Percentiles rank a stretch among this genome's conserved stretches.
phyloP scores from a whole-genome alignment of 37 sponge, comb jelly and placozoan genomes.

The Chondrilla cf. caribensis region DNA sequence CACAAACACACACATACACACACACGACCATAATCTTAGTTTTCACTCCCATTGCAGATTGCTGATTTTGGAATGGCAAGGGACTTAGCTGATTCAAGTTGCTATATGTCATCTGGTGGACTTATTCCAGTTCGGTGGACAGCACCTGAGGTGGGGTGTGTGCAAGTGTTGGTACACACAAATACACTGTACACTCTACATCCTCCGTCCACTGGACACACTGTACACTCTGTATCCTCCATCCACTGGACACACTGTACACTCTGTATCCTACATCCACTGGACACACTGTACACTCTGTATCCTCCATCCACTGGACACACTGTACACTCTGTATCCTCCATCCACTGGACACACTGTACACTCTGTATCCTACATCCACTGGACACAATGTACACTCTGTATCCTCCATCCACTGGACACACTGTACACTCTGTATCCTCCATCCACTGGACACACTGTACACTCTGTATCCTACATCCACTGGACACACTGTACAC shows the following conservation, averaged over 20 bases:
- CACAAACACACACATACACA: no score
- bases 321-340: neutral
- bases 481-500: neutral
- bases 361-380: neutral
- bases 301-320: neutral
- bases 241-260: no score
- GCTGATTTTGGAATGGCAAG: conserved; percentile 25
- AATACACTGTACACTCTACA: neutral
- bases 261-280: neutral
- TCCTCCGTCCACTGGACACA: neutral
- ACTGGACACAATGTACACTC: neutral
- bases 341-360: neutral
- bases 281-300: neutral
- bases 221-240: no score
- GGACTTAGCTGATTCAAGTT: neutral
- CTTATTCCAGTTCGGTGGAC: conserved; percentile 30
- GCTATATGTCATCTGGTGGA: conserved; percentile 10
- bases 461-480: neutral
- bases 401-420: neutral
- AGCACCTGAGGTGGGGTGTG: conserved; percentile 17
- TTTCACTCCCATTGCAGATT: neutral
- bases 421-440: neutral
- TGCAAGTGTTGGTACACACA: neutral
- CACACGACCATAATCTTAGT: no score
- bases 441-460: neutral